Evolutionary conservation across 1,140 invertebrate genomes (phyloP).

Genomic region (Linepithema humile): DNA sequence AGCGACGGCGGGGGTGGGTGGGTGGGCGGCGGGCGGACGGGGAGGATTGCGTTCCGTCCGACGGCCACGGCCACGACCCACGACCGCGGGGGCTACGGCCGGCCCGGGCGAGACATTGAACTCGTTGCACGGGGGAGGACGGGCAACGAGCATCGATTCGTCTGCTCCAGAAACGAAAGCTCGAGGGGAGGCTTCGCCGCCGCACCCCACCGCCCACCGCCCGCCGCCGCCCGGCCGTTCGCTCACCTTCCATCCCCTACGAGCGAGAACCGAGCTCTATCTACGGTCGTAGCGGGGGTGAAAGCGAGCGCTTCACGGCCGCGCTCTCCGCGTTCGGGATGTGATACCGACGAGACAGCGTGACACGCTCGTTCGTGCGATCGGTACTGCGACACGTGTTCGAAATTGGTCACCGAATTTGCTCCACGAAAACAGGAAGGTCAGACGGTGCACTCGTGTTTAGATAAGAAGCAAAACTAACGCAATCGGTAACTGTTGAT

Average conservation of each 20-base stretch:
- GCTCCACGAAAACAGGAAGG: neutral
- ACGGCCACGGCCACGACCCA: constrained; percentile 70
- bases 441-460: neutral
- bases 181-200: constrained; percentile 55
- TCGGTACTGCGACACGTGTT: constrained; percentile 48
- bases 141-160: constrained; percentile 80
- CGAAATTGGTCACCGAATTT: constrained; percentile 11
- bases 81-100: constrained; percentile 72
- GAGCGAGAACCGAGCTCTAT: constrained; percentile 36
- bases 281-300: constrained; percentile 5
- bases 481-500: neutral
- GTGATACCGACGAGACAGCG: constrained; percentile 58
- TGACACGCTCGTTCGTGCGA: constrained; percentile 69
- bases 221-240: constrained; percentile 54
- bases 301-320: neutral
- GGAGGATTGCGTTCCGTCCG: constrained; percentile 55
- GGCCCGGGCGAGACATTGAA: constrained; percentile 83
- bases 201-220: constrained; percentile 62
- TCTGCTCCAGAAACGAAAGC: constrained; percentile 81
- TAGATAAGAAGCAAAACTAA: neutral
- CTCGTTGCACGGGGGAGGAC: constrained; percentile 78
- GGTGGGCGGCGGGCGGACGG: neutral
- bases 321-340: neutral
- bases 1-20: neutral
- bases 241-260: constrained; percentile 61